Evolutionary conservation across 2,888 invertebrate genomes (phyloP), one percentile per base, ranked within the genome.

Genomic region (Frankliniella intonsa): DNA sequence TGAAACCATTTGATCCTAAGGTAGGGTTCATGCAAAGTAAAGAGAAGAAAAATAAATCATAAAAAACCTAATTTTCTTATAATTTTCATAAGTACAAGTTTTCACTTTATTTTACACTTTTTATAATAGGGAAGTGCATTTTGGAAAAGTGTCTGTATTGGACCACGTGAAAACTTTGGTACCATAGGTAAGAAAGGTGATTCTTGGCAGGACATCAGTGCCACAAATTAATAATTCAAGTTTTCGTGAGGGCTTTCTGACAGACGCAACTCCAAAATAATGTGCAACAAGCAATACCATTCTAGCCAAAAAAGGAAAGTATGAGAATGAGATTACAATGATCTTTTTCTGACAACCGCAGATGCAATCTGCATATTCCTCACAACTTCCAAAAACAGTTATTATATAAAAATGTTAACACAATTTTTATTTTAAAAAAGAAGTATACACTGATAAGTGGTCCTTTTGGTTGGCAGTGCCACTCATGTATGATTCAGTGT

Each of bases 261-360:
- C 69, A 76, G 69, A 76, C 69, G 25, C 69, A 12, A 76, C 69
- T 76, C 69, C 69, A 76, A 76, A 76, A 76, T 25, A 76, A 76
- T 76, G 69, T 76, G 69, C 69, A 76, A 76, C 69, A 76, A 76
- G 69, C 69, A 76, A 69, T 76, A 76, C 69, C 69, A 76, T 76
- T 76, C 69, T 76, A 76, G 69, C 69, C 69, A 76, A 69, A 69
- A 69, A 5, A 76, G 12, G 25, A 76, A 76, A 76, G 12, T 25
- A 76, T 25, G 25, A 25, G 25, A 25, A 10, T 76, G 69, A 76
- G 69, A 76, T 76, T 76, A 76, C 69, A 76, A 22, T 76, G 62
- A 62, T 76, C 12, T 69, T 76, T 76, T 25, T 25, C 55, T 19
- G 14, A 19, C 19, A 55, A 14, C 14, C 5, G 55, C 69, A 25